A percentile compares a stretch with the other conserved stretches of the same genome.
These are phyloP conservation scores for Agrochola litura DNA, from an alignment of 2,888 invertebrate genomes.

Conservation along the genomic window DNA sequence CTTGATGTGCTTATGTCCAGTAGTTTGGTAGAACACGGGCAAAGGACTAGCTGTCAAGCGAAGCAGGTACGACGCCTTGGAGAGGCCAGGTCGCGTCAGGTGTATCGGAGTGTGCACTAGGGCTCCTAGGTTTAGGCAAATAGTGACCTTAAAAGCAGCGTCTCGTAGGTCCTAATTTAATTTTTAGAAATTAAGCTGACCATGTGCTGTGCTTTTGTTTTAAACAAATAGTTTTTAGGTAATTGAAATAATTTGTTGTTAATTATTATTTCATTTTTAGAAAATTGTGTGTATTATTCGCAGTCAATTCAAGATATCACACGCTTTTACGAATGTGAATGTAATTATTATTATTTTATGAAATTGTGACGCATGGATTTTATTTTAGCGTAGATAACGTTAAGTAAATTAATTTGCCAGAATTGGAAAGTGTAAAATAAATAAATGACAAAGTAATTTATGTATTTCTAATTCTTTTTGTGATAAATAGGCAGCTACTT, in stretches of 20 bases:
- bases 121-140: constrained; percentile 86
- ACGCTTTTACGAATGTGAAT: constrained; percentile 84
- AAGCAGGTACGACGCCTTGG: constrained; percentile 58
- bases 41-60: constrained; percentile 61
- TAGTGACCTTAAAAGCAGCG: constrained; percentile 83
- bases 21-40: constrained; percentile 83
- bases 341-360: constrained; percentile 76
- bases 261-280: constrained; percentile 81
- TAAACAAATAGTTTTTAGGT: constrained; percentile 88
- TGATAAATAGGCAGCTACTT: constrained; percentile 88
- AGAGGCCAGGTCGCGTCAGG: constrained; percentile 68
- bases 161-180: constrained; percentile 86
- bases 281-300: constrained; percentile 87
- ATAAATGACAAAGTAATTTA: constrained; percentile 84
- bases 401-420: constrained; percentile 83
- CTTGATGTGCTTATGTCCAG: constrained; percentile 89
- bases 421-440: constrained; percentile 79
- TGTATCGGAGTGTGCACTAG: constrained; percentile 80
- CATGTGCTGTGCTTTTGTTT: constrained; percentile 91
- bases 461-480: constrained; percentile 84
- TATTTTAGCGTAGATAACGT: constrained; percentile 78
- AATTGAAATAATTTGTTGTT: constrained; percentile 87
- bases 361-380: constrained; percentile 77
- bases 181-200: constrained; percentile 89
- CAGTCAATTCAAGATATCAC: constrained; percentile 84